Evolutionary conservation across 2,797 vertebrate genomes (phyloP).

Genomic region (Argya squamiceps): DNA sequence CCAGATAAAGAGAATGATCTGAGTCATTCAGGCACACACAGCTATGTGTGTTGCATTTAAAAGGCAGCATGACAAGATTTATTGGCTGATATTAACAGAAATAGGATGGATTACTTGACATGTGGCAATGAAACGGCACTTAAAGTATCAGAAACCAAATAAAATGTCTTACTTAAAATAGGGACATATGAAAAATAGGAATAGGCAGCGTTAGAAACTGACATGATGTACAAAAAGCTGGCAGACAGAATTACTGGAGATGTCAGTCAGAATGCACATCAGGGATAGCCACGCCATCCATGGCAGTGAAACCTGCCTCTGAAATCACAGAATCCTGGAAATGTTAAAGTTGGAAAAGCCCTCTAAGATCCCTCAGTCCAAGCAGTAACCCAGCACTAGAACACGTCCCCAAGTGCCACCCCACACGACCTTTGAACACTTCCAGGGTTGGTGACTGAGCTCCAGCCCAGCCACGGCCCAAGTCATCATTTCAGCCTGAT

Average conservation of each 20-base stretch:
- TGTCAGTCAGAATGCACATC: not conserved
- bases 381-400: not conserved
- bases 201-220: not conserved
- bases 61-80: not conserved
- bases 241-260: not conserved
- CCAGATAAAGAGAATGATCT: not conserved
- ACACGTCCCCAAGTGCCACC: not conserved
- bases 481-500: rapidly evolving
- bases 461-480: not conserved
- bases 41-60: not conserved
- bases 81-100: not conserved
- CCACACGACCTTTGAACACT: rapidly evolving
- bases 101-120: not conserved
- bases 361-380: not conserved
- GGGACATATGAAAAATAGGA: not conserved
- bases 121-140: not conserved
- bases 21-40: not conserved
- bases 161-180: not conserved
- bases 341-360: not conserved
- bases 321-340: not conserved
- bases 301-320: not conserved
- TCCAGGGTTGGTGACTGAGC: not conserved
- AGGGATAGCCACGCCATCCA: not conserved
- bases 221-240: not conserved
- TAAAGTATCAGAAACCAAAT: not conserved